phyloP scores from a whole-genome alignment of 2,888 invertebrate species.

The Drosophila paracracens region DNA sequence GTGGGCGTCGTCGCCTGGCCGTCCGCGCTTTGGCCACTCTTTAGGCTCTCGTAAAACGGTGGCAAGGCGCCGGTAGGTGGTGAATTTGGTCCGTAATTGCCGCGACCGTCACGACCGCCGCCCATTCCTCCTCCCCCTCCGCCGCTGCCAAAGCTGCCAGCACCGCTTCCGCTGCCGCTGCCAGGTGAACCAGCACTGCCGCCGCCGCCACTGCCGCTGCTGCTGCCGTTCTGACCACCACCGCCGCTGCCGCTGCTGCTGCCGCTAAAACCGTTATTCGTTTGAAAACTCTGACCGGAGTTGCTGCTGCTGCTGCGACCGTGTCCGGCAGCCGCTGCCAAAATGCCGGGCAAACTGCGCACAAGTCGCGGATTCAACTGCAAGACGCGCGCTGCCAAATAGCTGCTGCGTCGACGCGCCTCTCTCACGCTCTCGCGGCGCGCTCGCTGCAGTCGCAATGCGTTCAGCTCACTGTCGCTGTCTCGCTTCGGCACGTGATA shows the following conservation, averaged over 20 bases:
- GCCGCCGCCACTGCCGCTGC: slow-evolving; percentile 64
- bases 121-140: slow-evolving; percentile 89
- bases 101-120: slow-evolving; percentile 92
- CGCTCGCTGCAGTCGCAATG: slow-evolving; percentile 85
- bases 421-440: slow-evolving; percentile 87
- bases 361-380: slow-evolving; percentile 82
- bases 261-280: slow-evolving; percentile 64
- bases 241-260: slow-evolving; percentile 81
- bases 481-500: slow-evolving; percentile 94
- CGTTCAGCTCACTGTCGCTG: slow-evolving; percentile 84
- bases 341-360: slow-evolving; percentile 88
- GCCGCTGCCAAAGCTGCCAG: slow-evolving; percentile 90
- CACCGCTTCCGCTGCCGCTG: slow-evolving; percentile 85
- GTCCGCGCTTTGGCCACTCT: slow-evolving; percentile 89
- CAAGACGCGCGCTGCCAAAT: slow-evolving; percentile 86
- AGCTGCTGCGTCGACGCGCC: slow-evolving; percentile 89
- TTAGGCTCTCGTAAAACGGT: slow-evolving; percentile 95
- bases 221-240: slow-evolving; percentile 71
- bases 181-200: slow-evolving; percentile 69
- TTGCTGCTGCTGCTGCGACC: slow-evolving; percentile 88
- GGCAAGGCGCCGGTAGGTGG: slow-evolving; percentile 94
- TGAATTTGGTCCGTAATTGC: slow-evolving; percentile 94
- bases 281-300: slow-evolving; percentile 85
- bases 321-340: slow-evolving; percentile 92
- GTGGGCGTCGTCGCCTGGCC: slow-evolving; percentile 52